These are phyloP conservation scores for Brachycybe producta DNA, from an alignment of 2,888 invertebrate genomes.

Conservation along the genomic window DNA sequence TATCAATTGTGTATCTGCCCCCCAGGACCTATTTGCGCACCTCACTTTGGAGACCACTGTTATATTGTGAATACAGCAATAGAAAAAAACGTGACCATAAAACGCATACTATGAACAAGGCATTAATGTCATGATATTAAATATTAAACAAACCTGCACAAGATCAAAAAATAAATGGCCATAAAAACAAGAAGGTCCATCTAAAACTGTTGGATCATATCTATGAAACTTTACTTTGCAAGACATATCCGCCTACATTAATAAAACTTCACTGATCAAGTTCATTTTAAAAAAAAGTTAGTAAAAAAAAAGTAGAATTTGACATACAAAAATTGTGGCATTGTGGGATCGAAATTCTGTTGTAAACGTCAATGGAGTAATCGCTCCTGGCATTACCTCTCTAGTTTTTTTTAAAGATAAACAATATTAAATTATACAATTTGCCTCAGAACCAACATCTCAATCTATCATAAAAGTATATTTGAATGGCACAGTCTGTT, in stretches of 20 bases:
- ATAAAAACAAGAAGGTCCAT: background rate
- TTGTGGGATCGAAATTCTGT: background rate
- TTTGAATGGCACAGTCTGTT: background rate
- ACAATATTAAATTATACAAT: background rate
- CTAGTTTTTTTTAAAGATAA: background rate
- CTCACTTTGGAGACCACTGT: no score
- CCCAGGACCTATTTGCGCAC: no score
- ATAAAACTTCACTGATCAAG: background rate
- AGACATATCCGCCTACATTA: background rate
- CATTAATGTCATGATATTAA: no score
- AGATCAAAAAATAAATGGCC: background rate
- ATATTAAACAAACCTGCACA: background rate
- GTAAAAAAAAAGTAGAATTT: background rate
- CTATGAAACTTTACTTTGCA: background rate
- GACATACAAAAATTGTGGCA: background rate
- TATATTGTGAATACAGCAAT: no score
- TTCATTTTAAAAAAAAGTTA: background rate
- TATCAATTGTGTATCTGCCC: no score
- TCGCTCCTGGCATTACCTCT: conserved; percentile 5
- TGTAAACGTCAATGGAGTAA: background rate
- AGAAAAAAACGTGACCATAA: no score
- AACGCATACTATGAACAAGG: no score
- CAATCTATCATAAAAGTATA: background rate
- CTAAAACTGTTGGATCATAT: background rate
- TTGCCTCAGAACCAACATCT: background rate